phyloP scores from a whole-genome alignment of 2,888 invertebrate species.

The Torymus texanus region DNA sequence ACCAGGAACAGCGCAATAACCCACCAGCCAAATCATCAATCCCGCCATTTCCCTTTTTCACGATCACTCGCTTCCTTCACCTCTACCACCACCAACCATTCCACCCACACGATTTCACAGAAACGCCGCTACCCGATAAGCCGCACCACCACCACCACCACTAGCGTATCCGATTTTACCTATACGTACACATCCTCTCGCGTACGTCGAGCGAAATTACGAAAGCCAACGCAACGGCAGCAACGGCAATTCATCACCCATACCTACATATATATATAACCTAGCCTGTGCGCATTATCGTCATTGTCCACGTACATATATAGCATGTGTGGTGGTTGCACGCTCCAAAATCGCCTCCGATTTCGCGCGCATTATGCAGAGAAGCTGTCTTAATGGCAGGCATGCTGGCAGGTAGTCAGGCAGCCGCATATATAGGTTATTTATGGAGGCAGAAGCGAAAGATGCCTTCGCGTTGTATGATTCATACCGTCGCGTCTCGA shows the following conservation, averaged over 20 bases:
- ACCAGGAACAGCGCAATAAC: no score
- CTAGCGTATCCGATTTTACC: no score
- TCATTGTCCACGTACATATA: slow-evolving; percentile 17
- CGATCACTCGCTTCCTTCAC: no score
- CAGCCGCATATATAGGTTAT: no score
- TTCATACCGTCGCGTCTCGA: slow-evolving; percentile 9
- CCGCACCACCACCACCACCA: no score
- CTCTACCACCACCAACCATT: no score
- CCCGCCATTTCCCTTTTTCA: no score
- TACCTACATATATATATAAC: background rate
- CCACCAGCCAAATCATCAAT: no score
- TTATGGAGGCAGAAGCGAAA: slow-evolving; percentile 6
- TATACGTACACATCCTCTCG: background rate
- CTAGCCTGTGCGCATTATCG: slow-evolving; percentile 4
- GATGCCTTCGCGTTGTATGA: slow-evolving; percentile 16
- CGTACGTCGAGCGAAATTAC: slow-evolving; percentile 11
- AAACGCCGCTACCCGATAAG: no score
- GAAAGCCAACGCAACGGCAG: background rate
- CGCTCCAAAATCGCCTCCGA: background rate
- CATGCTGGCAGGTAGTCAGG: no score
- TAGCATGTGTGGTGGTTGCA: background rate
- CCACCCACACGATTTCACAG: no score
- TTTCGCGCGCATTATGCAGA: background rate
- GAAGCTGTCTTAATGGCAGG: no score
- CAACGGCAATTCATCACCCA: slow-evolving; percentile 6